Evolutionary conservation across 2,113 vertebrate species (phyloP).

Genomic region (Nerophis lumbriciformis): DNA sequence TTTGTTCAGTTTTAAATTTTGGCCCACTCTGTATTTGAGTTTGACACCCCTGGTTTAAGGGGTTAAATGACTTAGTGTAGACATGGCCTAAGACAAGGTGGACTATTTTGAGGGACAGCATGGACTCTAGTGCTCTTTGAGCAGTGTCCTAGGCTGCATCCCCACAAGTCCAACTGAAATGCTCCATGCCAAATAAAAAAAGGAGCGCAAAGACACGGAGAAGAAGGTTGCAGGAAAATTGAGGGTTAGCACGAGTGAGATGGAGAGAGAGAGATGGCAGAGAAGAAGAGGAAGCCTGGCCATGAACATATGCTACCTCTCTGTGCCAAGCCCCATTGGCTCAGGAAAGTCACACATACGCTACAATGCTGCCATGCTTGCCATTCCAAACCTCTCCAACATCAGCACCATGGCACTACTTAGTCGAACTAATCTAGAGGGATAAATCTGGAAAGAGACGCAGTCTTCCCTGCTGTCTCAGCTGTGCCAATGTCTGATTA

Average conservation of each 20-base stretch:
- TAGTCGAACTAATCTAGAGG: conserved; percentile 67
- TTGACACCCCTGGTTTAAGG: no score
- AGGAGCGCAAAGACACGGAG: conserved; percentile 13
- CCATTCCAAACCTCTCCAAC: conserved; percentile 59
- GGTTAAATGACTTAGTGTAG: no score
- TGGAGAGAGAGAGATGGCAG: conserved; percentile 17
- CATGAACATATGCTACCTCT: conserved; percentile 66
- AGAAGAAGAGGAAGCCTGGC: conserved; percentile 60
- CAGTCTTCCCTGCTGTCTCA: conserved; percentile 46
- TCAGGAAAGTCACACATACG: conserved; percentile 60
- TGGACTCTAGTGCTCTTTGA: conserved; percentile 39
- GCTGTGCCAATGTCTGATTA: conserved; percentile 47
- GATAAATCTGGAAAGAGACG: conserved; percentile 55
- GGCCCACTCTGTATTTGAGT: no score
- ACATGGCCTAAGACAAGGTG: conserved; percentile 5
- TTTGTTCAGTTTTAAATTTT: no score
- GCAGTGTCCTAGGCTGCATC: conserved; percentile 30
- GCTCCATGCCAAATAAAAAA: conserved; percentile 2
- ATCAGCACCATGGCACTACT: conserved; percentile 62
- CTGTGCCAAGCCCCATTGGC: conserved; percentile 66
- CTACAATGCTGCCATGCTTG: conserved; percentile 54
- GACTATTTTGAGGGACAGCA: conserved; percentile 25
- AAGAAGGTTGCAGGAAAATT: not conserved
- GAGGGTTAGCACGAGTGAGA: conserved; percentile 19
- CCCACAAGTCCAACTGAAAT: conserved; percentile 28